phyloP scores from a whole-genome alignment of 1,140 invertebrate species.

The Octopus bimaculoides region DNA sequence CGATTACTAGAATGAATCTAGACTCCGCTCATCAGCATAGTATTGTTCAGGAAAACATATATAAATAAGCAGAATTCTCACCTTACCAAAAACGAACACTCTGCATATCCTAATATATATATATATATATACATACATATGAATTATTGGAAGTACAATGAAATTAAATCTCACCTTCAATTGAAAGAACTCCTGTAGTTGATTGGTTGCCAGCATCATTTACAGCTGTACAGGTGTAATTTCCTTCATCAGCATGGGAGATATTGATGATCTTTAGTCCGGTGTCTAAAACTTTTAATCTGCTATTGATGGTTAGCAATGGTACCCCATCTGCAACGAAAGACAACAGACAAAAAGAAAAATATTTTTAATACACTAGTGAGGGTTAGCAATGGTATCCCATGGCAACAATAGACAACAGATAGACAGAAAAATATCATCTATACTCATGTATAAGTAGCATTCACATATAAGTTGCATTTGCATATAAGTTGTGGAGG shows the following conservation, averaged over 20 bases:
- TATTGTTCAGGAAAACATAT: no score
- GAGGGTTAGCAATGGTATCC: conserved; percentile 2
- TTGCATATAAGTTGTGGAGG: no score
- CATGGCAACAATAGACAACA: background rate
- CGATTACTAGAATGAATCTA: no score
- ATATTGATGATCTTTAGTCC: conserved; percentile 33
- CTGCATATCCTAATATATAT: no score
- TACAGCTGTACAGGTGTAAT: conserved; percentile 32
- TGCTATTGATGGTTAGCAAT: conserved; percentile 16
- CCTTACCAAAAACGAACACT: no score
- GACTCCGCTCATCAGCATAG: no score
- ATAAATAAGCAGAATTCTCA: no score
- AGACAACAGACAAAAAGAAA: background rate
- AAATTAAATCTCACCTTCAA: conserved; percentile 22
- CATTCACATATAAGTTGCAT: no score
- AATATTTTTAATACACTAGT: background rate
- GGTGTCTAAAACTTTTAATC: conserved; percentile 22
- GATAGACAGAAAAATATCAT: background rate
- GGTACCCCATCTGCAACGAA: background rate
- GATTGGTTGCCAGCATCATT: conserved; percentile 22
- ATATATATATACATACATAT: no score
- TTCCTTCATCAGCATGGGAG: conserved; percentile 26
- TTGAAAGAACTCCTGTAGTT: conserved; percentile 16
- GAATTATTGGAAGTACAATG: background rate
- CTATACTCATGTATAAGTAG: no score